Evolutionary conservation across 2,888 invertebrate species (phyloP), one percentile per base, ranked within the genome.

Genomic region (Thymelicus acteon): DNA sequence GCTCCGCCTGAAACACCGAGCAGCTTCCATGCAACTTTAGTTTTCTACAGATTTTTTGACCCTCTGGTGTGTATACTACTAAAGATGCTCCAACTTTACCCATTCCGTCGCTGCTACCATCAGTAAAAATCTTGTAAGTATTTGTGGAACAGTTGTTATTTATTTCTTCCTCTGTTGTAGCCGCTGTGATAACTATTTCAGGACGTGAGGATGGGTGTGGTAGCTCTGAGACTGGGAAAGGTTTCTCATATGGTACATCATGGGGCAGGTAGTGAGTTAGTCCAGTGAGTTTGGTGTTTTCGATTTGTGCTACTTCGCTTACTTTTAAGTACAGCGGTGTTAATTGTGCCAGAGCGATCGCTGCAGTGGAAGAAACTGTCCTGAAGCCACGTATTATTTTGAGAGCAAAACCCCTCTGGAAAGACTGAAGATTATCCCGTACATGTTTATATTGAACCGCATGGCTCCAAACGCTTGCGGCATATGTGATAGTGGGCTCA

Each of bases 361-460:
- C 19, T 8, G 63, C 37, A 15, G 44, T 19, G 13, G 52, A 19
- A 12, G 54, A 57, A 12, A 54, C 13, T 10, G 65, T 54, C 7
- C 65, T 15, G 10, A 65, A 54, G 3, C 54, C 54, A 1, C 44
- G 19, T 2, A 52, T 39, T 6, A 52, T 15, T 49, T 63, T 63
- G 5, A 63, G 39, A 1, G 40, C 64, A 52, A 52, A 64, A 6
- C 37, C 49, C 39, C 65, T 52, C 12, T 65, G 54, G 19, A 65
- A n/a, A 2, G 19, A 65, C 13, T 52, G 39, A 7, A 39, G 39
- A 6, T 3, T 39, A 39, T 39, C 39, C 39, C 39, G 6, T 6
- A 39, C 39, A 39, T 39, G 39, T 39, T 39, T 39, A 7, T 39
- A 39, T 39, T 39, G 6, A 0, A 39, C 39, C 6, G 39, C 39